A percentile compares a stretch with the other conserved stretches of the same genome.
Evolutionary conservation across 2,113 vertebrate species (phyloP).

Genomic region (cat (Felis catus)): F.catus_Fca126_mat1.0 CM031428.1:27561501-27562000

Average conservation of each 20-base stretch:
- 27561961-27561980: neutral
- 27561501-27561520: neutral
- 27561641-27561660: neutral
- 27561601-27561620: neutral
- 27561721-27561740: neutral
- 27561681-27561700: neutral
- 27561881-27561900: neutral
- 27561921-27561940: neutral
- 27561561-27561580: neutral
- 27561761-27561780: neutral
- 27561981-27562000: neutral
- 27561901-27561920: neutral
- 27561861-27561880: neutral
- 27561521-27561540: neutral
- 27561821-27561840: neutral
- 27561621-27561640: neutral
- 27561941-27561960: neutral
- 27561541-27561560: neutral
- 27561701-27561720: neutral
- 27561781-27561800: neutral
- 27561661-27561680: neutral
- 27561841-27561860: neutral
- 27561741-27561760: neutral
- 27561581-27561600: neutral
- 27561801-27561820: neutral